Evolutionary conservation across 2,797 vertebrate species (phyloP).

Genomic region (Antrozous pallidus): DNA sequence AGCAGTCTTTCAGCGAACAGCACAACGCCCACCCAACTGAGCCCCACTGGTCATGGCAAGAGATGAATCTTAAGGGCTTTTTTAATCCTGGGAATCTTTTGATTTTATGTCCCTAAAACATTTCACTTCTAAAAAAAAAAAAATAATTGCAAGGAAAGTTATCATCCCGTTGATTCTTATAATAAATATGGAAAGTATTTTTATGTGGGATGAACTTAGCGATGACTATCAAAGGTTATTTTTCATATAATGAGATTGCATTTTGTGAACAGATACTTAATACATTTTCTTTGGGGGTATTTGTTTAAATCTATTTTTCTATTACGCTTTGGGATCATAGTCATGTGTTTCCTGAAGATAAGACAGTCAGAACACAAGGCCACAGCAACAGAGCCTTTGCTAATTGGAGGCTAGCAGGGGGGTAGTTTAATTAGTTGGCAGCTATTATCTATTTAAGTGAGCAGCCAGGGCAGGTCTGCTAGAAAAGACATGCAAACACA

Average conservation of each 20-base stretch:
- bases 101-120: neutral
- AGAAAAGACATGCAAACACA: neutral
- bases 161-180: neutral
- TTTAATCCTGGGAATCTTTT: neutral
- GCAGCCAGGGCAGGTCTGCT: neutral
- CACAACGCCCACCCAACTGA: too few species aligned
- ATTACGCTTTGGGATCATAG: neutral
- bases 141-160: neutral
- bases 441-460: constrained; percentile 61
- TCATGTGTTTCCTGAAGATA: constrained; percentile 25
- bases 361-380: neutral
- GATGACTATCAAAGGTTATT: neutral
- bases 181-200: neutral
- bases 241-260: neutral
- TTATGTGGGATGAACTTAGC: neutral
- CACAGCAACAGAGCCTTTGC: neutral
- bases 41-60: too few species aligned
- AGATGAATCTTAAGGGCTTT: neutral
- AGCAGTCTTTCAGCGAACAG: too few species aligned
- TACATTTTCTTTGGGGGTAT: neutral
- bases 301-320: constrained; percentile 42
- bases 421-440: constrained; percentile 60
- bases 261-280: neutral
- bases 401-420: constrained; percentile 49
- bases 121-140: constrained; percentile 14